A percentile compares a stretch with the other conserved stretches of the same genome.
phyloP scores from a whole-genome alignment of 53 echinoderm and acorn worm species.

The Temnopleurus reevesii region DNA sequence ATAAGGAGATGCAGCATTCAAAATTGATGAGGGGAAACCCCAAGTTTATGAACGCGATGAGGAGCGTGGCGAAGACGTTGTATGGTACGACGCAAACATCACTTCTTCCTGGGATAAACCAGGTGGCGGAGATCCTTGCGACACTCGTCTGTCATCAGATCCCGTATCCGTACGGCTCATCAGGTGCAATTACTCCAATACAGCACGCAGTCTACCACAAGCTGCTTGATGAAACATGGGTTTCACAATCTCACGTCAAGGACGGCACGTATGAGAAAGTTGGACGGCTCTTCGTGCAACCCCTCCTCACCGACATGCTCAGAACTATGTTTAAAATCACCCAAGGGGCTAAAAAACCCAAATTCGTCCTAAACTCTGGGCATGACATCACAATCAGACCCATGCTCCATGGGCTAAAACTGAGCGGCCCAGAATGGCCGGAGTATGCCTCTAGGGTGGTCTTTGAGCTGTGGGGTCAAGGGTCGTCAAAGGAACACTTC shows the following conservation, averaged over 20 bases:
- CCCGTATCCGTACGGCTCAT: slow-evolving; percentile 71
- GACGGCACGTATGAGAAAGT: slow-evolving; percentile 64
- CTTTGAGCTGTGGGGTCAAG: slow-evolving; percentile 81
- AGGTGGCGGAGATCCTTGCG: slow-evolving; percentile 69
- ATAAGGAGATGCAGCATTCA: slow-evolving; percentile 36
- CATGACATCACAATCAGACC: slow-evolving; percentile 89
- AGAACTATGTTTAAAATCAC: slow-evolving; percentile 63
- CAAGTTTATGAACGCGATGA: slow-evolving; percentile 46
- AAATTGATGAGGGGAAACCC: slow-evolving; percentile 45
- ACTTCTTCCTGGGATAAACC: slow-evolving; percentile 56
- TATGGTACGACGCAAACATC: slow-evolving; percentile 27
- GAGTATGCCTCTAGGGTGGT: slow-evolving; percentile 76
- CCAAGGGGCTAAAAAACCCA: slow-evolving; percentile 51
- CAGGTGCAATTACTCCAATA: slow-evolving; percentile 62
- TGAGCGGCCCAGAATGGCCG: slow-evolving; percentile 82
- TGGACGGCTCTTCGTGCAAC: slow-evolving; percentile 82
- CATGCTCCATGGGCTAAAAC: slow-evolving; percentile 71
- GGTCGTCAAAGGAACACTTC: slow-evolving; percentile 34
- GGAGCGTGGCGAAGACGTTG: slow-evolving; percentile 54
- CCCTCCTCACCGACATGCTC: slow-evolving; percentile 69
- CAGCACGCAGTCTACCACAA: slow-evolving; percentile 54
- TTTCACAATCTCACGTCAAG: slow-evolving; percentile 55
- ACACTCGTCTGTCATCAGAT: slow-evolving; percentile 77
- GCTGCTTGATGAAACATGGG: slow-evolving; percentile 25
- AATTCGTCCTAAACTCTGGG: slow-evolving; percentile 79